A percentile compares a stretch with the other conserved stretches of the same genome.
Evolutionary conservation across 2,113 vertebrate species (phyloP).

Genomic region (Archocentrus centrarchus): DNA sequence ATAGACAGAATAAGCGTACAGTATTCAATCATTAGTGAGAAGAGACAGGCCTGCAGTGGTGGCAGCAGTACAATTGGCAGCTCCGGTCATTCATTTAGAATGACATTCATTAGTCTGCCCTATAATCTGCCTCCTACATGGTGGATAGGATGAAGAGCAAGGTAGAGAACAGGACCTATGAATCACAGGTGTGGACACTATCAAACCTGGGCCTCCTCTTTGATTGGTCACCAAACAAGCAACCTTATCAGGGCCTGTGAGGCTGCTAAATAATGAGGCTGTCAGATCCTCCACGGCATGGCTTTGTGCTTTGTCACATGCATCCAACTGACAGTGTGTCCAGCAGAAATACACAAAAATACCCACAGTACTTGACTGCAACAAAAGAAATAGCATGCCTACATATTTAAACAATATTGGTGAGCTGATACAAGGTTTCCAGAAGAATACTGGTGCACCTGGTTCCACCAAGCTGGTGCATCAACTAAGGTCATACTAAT

Average conservation of each 20-base stretch:
- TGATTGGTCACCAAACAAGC: conserved; percentile 30
- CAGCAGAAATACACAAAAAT: neutral
- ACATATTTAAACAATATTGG: neutral
- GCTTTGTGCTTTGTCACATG: neutral
- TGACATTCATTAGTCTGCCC: conserved; percentile 67
- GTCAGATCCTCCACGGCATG: conserved; percentile 20
- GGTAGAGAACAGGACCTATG: conserved; percentile 40
- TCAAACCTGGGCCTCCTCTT: conserved; percentile 20
- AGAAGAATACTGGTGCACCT: neutral
- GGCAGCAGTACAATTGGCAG: conserved; percentile 45
- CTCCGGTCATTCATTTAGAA: conserved; percentile 58
- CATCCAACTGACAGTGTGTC: neutral
- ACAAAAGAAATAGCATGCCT: neutral
- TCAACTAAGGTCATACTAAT: neutral
- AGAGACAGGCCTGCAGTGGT: conserved; percentile 24
- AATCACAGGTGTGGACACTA: conserved; percentile 56
- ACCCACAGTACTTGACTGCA: neutral
- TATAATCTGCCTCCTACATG: conserved; percentile 57
- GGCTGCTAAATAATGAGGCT: conserved; percentile 61
- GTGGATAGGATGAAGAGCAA: conserved; percentile 46
- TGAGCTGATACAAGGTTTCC: neutral
- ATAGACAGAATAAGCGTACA: conserved; percentile 25
- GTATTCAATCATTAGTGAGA: conserved; percentile 63
- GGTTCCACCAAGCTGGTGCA: neutral
- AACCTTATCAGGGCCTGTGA: conserved; percentile 18